Percentiles rank a stretch among this genome's conserved stretches.
Evolutionary conservation across 1,140 invertebrate genomes (phyloP).

Genomic region (Pinna nobilis): DNA sequence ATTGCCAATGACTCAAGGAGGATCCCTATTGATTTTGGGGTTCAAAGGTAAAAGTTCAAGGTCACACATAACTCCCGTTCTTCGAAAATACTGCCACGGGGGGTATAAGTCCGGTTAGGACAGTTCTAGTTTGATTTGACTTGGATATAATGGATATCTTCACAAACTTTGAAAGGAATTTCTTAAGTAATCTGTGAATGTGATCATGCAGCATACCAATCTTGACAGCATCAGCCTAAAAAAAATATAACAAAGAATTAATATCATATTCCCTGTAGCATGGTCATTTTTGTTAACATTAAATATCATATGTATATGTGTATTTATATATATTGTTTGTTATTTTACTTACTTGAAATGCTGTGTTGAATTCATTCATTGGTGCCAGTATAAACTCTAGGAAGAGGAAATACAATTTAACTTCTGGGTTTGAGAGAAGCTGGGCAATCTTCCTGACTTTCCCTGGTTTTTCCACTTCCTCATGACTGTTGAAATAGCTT

Average conservation of each 20-base stretch:
- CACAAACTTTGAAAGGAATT: conserved; percentile 34
- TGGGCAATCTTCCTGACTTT: conserved; percentile 2
- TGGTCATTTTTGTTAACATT: background rate
- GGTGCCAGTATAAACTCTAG: conserved; percentile 24
- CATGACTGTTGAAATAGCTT: conserved; percentile 36
- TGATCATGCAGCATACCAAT: conserved; percentile 20
- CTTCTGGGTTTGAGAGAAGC: background rate
- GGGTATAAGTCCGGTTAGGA: too few relatives aligned
- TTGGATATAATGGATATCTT: too few relatives aligned
- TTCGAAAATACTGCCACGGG: too few relatives aligned
- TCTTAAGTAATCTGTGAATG: conserved; percentile 15
- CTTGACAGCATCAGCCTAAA: conserved; percentile 12
- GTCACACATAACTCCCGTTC: too few relatives aligned
- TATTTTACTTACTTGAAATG: conserved; percentile 30
- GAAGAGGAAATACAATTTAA: conserved; percentile 33
- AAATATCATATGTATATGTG: background rate
- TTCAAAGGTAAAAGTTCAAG: too few relatives aligned
- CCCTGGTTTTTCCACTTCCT: conserved; percentile 30
- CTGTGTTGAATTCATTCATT: conserved; percentile 43
- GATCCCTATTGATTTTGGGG: too few relatives aligned
- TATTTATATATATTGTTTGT: too few relatives aligned
- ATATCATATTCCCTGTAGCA: background rate
- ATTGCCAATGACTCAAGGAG: too few relatives aligned
- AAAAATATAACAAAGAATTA: background rate
- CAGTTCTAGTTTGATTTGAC: background rate